Evolutionary conservation across 1,140 invertebrate genomes (phyloP).

Genomic region (Onthophagus taurus): DNA sequence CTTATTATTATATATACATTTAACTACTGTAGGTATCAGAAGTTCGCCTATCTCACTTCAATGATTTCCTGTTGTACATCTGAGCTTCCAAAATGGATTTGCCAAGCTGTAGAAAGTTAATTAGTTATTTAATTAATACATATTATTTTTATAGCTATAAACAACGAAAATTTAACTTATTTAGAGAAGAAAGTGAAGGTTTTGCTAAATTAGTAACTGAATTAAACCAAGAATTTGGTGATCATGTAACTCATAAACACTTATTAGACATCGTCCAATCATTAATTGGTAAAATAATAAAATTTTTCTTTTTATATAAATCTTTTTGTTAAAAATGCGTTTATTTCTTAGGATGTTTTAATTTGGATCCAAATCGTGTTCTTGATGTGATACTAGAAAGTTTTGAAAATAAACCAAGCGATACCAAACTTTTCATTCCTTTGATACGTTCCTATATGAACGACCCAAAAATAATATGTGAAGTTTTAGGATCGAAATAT

Average conservation of each 20-base stretch:
- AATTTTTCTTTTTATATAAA: constrained; percentile 2
- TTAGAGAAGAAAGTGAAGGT: constrained; percentile 97
- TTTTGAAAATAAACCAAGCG: constrained; percentile 81
- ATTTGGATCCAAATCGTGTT: constrained; percentile 96
- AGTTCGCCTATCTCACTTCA: too few species aligned
- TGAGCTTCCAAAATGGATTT: too few species aligned
- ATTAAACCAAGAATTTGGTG: constrained; percentile 77
- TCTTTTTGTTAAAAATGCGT: constrained; percentile 13
- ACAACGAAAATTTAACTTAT: constrained; percentile 97
- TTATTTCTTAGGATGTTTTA: constrained; percentile 81
- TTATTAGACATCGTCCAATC: constrained; percentile 81
- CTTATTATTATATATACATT: too few species aligned
- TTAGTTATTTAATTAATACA: too few species aligned
- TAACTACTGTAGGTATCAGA: too few species aligned
- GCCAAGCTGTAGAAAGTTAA: too few species aligned
- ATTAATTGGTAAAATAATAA: constrained; percentile 65
- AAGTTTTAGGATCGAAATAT: constrained; percentile 93
- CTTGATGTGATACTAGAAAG: constrained; percentile 94
- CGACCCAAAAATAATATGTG: constrained; percentile 74
- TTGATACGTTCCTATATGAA: constrained; percentile 79
- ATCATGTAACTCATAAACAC: constrained; percentile 48
- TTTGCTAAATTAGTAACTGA: constrained; percentile 97
- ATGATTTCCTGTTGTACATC: too few species aligned
- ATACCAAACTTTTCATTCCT: constrained; percentile 68
- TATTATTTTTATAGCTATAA: constrained; percentile 86